Evolutionary conservation across 30 jellyfish, hydroid and myxozoan genomes (phyloP).

Genomic region (Hydractinia echinata): DNA sequence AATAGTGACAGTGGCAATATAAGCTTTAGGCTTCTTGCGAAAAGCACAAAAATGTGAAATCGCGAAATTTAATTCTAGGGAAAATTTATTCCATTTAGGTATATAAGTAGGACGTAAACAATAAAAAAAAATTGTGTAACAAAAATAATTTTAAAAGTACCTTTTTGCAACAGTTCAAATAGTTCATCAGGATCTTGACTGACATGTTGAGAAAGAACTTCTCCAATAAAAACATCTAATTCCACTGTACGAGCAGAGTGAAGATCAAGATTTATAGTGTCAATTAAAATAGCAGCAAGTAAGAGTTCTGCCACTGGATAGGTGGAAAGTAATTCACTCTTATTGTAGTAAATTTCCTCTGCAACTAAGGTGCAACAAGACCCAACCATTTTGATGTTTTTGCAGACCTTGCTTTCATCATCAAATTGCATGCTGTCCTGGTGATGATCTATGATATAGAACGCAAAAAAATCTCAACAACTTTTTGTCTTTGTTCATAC

Average conservation of each 20-base stretch:
- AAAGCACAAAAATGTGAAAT: no score
- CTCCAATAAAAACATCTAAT: constrained; percentile 61
- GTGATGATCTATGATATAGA: constrained; percentile 62
- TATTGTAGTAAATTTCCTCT: constrained; percentile 31
- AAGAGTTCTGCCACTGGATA: constrained; percentile 54
- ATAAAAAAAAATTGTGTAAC: no score
- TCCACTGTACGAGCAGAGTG: constrained; percentile 67
- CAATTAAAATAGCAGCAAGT: constrained; percentile 65
- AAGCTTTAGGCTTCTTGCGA: no score
- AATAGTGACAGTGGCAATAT: no score
- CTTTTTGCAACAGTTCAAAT: constrained; percentile 45
- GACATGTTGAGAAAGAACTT: constrained; percentile 32
- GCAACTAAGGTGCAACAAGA: constrained; percentile 83
- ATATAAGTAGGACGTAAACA: no score
- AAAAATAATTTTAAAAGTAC: constrained; percentile 5
- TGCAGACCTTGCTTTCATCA: constrained; percentile 19
- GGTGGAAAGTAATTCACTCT: constrained; percentile 2
- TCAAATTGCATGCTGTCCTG: constrained; percentile 40
- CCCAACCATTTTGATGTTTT: constrained; percentile 69
- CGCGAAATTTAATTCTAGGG: no score
- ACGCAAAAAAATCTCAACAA: no score
- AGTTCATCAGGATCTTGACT: constrained; percentile 30
- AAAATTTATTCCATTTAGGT: no score
- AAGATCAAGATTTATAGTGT: constrained; percentile 55
- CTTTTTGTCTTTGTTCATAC: no score